phyloP scores from a whole-genome alignment of 2,113 vertebrate genomes.

The Nothoprocta perdicaria region DNA sequence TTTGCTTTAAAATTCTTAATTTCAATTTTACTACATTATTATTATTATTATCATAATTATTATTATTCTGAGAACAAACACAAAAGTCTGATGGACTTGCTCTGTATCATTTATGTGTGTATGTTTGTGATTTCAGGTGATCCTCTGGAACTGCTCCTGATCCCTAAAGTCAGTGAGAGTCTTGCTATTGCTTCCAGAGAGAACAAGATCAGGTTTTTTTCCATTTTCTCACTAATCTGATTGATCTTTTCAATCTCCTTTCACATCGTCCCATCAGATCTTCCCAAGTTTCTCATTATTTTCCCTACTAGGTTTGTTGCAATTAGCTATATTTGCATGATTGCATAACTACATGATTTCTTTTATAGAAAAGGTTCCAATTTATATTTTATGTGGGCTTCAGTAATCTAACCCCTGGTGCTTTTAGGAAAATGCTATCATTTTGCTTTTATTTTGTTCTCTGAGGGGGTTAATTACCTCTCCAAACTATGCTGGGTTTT shows the following conservation, averaged over 20 bases:
- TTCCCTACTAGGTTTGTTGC: neutral
- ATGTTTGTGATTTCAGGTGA: neutral
- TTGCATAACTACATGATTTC: neutral
- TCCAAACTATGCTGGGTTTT: neutral
- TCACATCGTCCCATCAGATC: neutral
- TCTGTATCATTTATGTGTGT: neutral
- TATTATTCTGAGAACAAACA: neutral
- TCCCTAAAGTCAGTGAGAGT: neutral
- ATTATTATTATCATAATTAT: too few species aligned
- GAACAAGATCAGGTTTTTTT: neutral
- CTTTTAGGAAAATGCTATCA: neutral
- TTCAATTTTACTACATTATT: neutral
- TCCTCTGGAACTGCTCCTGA: neutral
- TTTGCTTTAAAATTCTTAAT: neutral
- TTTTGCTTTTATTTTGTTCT: neutral
- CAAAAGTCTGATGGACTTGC: neutral
- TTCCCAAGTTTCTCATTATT: neutral
- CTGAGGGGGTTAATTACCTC: neutral
- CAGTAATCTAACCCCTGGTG: neutral
- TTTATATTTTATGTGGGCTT: neutral
- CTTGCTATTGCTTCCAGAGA: neutral
- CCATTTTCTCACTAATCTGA: neutral
- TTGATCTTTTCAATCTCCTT: neutral
- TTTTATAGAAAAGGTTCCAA: neutral
- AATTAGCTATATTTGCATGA: neutral